Evolutionary conservation across 2,797 vertebrate species (phyloP).

Genomic region (Manis javanica): DNA sequence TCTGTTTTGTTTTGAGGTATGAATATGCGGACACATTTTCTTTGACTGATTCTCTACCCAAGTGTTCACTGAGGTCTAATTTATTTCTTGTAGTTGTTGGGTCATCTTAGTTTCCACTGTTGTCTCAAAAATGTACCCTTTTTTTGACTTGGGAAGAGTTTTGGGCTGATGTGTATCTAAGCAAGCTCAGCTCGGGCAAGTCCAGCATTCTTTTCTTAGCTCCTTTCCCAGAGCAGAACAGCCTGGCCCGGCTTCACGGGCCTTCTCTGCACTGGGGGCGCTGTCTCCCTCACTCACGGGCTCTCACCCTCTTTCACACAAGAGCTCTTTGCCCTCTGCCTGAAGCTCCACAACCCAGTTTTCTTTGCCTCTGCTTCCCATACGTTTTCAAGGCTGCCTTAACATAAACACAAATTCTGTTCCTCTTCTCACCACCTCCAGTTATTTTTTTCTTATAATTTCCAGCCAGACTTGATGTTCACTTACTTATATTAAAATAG

Average conservation of each 20-base stretch:
- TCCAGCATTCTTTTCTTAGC: background rate
- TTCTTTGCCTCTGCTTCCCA: background rate
- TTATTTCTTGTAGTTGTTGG: background rate
- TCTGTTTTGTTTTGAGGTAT: slow-evolving; percentile 1
- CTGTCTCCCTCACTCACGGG: too few relatives aligned
- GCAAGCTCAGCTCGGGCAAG: background rate
- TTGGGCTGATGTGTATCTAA: background rate
- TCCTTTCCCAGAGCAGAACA: background rate
- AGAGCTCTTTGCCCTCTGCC: background rate
- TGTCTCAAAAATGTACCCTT: background rate
- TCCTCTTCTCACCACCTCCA: background rate
- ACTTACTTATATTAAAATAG: slow-evolving; percentile 21
- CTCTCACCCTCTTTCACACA: too few relatives aligned
- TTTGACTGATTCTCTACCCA: background rate
- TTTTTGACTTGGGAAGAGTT: background rate
- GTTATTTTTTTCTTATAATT: background rate
- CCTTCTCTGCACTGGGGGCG: background rate
- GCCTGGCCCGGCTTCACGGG: background rate
- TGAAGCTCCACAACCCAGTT: background rate
- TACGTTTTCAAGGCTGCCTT: background rate
- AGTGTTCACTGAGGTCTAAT: background rate
- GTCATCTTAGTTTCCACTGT: slow-evolving; percentile 4
- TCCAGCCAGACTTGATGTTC: background rate
- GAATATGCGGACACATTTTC: background rate
- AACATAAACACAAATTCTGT: too few relatives aligned